Percentiles rank a stretch among this genome's conserved stretches.
Conservation (phyloP, 2,113 vertebrate genomes). For the Chaenogobius annularis region DNA sequence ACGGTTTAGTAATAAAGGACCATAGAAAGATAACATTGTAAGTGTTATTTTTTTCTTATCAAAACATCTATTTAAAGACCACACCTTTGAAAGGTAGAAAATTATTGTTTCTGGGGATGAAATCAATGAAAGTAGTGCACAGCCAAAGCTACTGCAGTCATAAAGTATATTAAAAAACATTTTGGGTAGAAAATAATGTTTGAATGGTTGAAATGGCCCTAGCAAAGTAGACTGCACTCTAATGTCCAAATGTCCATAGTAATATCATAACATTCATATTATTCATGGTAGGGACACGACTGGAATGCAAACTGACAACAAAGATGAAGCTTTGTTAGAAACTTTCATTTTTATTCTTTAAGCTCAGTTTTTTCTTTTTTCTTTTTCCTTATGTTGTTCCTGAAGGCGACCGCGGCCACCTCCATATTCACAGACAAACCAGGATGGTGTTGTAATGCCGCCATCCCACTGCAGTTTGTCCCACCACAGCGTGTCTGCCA, state of each 20-base stretch:
- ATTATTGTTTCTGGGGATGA: too few relatives aligned
- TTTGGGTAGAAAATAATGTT: too few relatives aligned
- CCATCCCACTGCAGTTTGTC: conserved; percentile 55
- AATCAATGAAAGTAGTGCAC: too few relatives aligned
- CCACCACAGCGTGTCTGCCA: conserved; percentile 60
- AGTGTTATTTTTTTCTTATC: not conserved
- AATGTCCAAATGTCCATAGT: not conserved
- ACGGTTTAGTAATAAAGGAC: not conserved
- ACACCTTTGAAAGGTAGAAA: too few relatives aligned
- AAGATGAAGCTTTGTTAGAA: not conserved
- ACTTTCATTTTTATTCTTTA: not conserved
- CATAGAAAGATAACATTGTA: too few relatives aligned
- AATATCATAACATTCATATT: not conserved
- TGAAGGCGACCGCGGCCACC: conserved; percentile 23
- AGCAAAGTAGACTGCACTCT: too few relatives aligned
- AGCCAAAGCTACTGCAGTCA: too few relatives aligned
- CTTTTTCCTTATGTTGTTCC: conserved; percentile 20
- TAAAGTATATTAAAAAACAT: too few relatives aligned
- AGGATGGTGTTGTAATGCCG: conserved; percentile 47
- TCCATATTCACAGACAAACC: conserved; percentile 43
- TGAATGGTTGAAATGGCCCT: too few relatives aligned
- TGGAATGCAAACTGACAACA: not conserved
- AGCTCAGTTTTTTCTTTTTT: not conserved
- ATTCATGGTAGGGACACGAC: not conserved
- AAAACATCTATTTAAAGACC: too few relatives aligned